phyloP scores from a whole-genome alignment of 2,888 invertebrate genomes.

The Chloroclysta siterata region DNA sequence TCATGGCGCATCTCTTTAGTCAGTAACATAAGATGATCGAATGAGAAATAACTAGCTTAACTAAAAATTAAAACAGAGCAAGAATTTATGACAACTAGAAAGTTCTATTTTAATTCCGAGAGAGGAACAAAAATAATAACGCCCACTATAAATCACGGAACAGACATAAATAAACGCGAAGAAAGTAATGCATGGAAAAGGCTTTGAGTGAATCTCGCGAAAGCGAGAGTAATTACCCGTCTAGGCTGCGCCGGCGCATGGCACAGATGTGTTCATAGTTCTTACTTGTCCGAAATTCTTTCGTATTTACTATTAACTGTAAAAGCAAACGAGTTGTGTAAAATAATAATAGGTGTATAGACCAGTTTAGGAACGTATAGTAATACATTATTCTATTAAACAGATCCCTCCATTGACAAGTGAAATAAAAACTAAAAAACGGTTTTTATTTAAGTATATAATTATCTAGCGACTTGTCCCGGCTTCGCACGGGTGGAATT shows the following conservation, averaged over 20 bases:
- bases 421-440: too few species aligned
- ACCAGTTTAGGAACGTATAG: too few species aligned
- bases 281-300: conserved; percentile 10
- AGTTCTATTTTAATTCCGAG: conserved; percentile 39
- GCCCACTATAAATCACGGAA: conserved; percentile 45
- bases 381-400: neutral
- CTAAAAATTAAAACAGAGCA: too few species aligned
- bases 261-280: conserved; percentile 12
- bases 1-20: too few species aligned
- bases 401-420: too few species aligned
- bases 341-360: conserved; percentile 1
- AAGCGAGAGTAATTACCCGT: conserved; percentile 73
- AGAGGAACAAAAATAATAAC: conserved; percentile 38
- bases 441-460: too few species aligned
- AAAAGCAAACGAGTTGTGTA: conserved; percentile 3
- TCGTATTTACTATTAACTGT: conserved; percentile 1
- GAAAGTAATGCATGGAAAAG: conserved; percentile 68
- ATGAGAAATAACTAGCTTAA: too few species aligned
- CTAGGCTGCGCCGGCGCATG: conserved; percentile 39
- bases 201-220: conserved; percentile 68
- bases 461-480: too few species aligned
- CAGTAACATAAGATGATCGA: too few species aligned
- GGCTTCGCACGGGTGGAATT: too few species aligned
- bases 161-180: conserved; percentile 52
- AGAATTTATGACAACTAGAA: conserved; percentile 28